phyloP scores from a whole-genome alignment of 1,140 invertebrate genomes.

The Drosophila nasuta region DNA sequence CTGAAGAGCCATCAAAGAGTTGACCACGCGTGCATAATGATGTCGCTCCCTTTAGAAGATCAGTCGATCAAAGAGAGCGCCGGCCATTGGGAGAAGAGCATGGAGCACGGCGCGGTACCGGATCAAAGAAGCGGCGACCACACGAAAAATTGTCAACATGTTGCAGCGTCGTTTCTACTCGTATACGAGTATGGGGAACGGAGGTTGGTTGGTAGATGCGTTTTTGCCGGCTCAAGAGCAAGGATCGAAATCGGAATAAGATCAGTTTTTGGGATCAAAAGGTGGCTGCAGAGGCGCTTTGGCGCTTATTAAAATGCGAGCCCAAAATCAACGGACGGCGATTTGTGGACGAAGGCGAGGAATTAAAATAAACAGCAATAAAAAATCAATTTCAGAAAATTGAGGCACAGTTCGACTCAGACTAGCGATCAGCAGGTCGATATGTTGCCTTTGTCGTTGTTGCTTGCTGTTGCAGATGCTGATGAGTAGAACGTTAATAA shows the following conservation, averaged over 20 bases:
- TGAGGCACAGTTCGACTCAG: constrained; percentile 32
- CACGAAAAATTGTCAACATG: constrained; percentile 82
- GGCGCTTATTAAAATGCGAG: constrained; percentile 76
- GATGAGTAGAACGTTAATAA: constrained; percentile 78
- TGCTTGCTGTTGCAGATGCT: constrained; percentile 3
- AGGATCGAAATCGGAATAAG: constrained; percentile 28
- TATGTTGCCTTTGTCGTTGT: constrained; percentile 1
- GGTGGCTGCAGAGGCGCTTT: constrained; percentile 62
- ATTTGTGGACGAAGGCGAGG: constrained; percentile 40
- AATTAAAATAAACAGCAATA: constrained; percentile 78
- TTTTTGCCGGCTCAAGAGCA: background rate
- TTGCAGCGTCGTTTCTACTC: constrained; percentile 31
- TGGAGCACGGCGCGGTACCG: constrained; percentile 38
- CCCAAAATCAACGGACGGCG: constrained; percentile 28
- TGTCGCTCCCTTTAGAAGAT: constrained; percentile 79
- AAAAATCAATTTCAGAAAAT: constrained; percentile 79
- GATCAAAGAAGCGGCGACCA: constrained; percentile 76
- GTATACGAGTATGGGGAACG: constrained; percentile 15
- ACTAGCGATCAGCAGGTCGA: constrained; percentile 21
- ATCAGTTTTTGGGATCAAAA: constrained; percentile 25
- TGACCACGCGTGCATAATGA: constrained; percentile 81
- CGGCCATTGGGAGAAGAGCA: constrained; percentile 26
- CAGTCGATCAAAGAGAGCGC: constrained; percentile 81
- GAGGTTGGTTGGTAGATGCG: constrained; percentile 5
- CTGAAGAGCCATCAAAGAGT: constrained; percentile 61